Conservation (phyloP, 2,888 invertebrate genomes). For the Sphaerophoria rueppellii region DNA sequence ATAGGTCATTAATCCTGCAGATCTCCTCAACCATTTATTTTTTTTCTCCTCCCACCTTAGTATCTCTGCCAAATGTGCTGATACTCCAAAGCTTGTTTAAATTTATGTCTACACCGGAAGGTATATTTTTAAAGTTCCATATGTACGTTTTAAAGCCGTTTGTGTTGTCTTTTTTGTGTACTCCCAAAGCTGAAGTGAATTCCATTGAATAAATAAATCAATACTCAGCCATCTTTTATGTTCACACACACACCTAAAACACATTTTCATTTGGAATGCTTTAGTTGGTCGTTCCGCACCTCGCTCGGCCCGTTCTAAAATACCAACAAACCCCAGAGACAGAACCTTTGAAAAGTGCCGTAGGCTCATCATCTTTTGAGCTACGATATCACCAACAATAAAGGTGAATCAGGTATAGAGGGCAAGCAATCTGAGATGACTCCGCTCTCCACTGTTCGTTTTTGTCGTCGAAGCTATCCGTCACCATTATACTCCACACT, state of each 20-base stretch:
- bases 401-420: constrained; percentile 29
- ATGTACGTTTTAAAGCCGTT: neutral
- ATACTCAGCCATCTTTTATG: constrained; percentile 56
- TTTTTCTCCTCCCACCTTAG: no score
- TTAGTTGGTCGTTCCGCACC: constrained; percentile 46
- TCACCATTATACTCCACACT: constrained; percentile 37
- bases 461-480: neutral
- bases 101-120: no score
- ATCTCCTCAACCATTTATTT: no score
- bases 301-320: constrained; percentile 15
- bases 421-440: constrained; percentile 19
- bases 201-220: constrained; percentile 66
- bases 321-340: constrained; percentile 15
- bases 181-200: constrained; percentile 12
- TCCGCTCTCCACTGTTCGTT: constrained; percentile 11
- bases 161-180: neutral
- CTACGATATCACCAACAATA: constrained; percentile 27
- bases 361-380: constrained; percentile 53
- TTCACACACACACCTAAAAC: neutral
- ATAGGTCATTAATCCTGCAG: no score
- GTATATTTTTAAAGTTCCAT: neutral
- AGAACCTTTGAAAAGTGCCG: constrained; percentile 44
- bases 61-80: no score
- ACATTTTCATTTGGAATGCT: constrained; percentile 25
- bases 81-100: no score